These are phyloP conservation scores for Gortyna flavago DNA, from an alignment of 2,888 invertebrate species.

Conservation along the genomic window DNA sequence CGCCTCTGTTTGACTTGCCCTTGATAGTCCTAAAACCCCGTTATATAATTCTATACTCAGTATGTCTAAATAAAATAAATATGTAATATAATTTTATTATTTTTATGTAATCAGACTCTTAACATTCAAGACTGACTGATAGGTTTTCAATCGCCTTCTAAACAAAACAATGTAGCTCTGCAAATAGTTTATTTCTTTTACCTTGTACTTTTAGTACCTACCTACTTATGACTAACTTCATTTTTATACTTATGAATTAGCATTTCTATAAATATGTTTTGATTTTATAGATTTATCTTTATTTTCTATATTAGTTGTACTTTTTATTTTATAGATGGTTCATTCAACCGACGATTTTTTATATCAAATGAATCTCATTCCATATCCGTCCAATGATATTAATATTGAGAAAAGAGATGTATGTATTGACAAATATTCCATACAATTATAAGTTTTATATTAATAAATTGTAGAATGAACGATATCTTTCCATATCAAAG, in stretches of 20 bases:
- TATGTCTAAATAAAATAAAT: background rate
- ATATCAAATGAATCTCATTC: conserved; percentile 36
- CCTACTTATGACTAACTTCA: conserved; percentile 37
- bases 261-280: conserved; percentile 19
- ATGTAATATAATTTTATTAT: background rate
- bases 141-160: background rate
- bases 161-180: background rate
- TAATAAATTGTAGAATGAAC: conserved; percentile 51
- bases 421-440: conserved; percentile 19
- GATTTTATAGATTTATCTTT: conserved; percentile 20
- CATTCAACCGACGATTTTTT: background rate
- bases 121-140: conserved; percentile 29
- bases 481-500: conserved; percentile 55
- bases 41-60: background rate
- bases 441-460: conserved; percentile 21
- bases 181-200: conserved; percentile 39
- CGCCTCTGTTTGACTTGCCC: background rate
- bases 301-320: conserved; percentile 8
- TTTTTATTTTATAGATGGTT: conserved; percentile 10
- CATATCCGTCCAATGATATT: conserved; percentile 35
- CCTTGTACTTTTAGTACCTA: conserved; percentile 48
- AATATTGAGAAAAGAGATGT: conserved; percentile 12
- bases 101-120: conserved; percentile 22
- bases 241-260: conserved; percentile 40
- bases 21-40: background rate